Conservation (phyloP, 2,113 vertebrate species). For the Sebastes fasciatus region DNA sequence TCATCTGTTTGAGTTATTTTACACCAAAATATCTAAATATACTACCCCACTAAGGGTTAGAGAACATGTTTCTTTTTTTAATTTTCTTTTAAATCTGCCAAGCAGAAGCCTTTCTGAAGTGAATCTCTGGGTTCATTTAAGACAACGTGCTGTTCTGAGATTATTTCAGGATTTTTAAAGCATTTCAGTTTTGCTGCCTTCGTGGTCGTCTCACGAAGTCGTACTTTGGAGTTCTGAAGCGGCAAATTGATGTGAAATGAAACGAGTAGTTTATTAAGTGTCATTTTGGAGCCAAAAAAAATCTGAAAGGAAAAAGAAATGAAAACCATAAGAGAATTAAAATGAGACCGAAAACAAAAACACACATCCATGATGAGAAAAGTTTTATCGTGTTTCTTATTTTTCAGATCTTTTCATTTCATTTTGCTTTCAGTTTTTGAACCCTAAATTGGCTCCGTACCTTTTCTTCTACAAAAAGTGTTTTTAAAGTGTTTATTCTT, state of each 20-base stretch:
- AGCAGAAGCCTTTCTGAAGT: conserved; percentile 78
- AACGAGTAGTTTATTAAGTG: conserved; percentile 6
- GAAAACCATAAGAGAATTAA: not conserved
- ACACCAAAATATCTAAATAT: conserved; percentile 53
- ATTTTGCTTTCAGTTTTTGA: conserved; percentile 7
- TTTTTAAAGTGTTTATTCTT: conserved; percentile 17
- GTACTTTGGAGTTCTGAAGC: conserved; percentile 15
- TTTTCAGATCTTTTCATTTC: conserved; percentile 5
- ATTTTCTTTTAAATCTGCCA: conserved; percentile 67
- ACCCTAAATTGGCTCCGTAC: not conserved
- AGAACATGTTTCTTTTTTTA: not conserved
- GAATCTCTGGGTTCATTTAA: conserved; percentile 55
- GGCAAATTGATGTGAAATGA: conserved; percentile 14
- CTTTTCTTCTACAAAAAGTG: conserved; percentile 7
- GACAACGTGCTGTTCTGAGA: conserved; percentile 58
- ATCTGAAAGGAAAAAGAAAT: conserved; percentile 8
- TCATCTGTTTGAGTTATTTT: conserved; percentile 53
- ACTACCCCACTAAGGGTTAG: conserved; percentile 16
- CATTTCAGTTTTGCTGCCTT: conserved; percentile 40
- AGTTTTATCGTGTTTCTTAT: not conserved
- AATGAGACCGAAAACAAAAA: not conserved
- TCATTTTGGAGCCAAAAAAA: conserved; percentile 12
- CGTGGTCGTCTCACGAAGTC: conserved; percentile 14
- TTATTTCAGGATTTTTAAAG: conserved; percentile 66
- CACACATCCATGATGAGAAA: not conserved